phyloP scores from a whole-genome alignment of 2,797 vertebrate genomes.

The Poeciliopsis infans region DNA sequence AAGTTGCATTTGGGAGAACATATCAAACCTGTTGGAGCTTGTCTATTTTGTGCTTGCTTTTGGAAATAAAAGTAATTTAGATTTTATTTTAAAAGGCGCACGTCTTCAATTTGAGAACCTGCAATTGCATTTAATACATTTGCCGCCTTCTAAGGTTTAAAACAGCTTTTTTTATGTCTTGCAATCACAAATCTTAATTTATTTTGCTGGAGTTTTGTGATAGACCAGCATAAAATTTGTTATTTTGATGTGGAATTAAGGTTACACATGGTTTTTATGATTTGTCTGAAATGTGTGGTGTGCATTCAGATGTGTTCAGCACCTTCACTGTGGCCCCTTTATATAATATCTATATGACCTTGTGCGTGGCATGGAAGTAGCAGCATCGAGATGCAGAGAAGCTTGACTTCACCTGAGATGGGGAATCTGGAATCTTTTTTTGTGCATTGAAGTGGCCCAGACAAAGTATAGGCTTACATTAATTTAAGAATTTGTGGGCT shows the following conservation, averaged over 20 bases:
- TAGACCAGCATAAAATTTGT: neutral
- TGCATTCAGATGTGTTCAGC: neutral
- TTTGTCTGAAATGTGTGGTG: neutral
- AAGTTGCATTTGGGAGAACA: constrained; percentile 88
- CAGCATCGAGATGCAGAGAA: neutral
- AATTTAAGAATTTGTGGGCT: neutral
- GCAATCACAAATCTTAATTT: neutral
- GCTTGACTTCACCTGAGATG: neutral
- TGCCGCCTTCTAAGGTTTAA: constrained; percentile 8
- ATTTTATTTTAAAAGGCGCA: constrained; percentile 40
- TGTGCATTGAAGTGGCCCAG: neutral
- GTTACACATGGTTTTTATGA: neutral
- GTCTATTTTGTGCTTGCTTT: constrained; percentile 73
- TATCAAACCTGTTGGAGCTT: constrained; percentile 82
- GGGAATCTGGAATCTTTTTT: neutral
- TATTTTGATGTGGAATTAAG: neutral
- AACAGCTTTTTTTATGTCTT: neutral
- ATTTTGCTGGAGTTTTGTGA: neutral
- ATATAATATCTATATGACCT: neutral
- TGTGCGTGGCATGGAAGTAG: neutral
- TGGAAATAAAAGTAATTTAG: constrained; percentile 64
- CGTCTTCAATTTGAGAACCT: constrained; percentile 5
- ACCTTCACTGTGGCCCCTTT: too few species aligned
- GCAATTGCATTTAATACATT: neutral
- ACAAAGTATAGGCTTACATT: neutral